Evolutionary conservation across 2,888 invertebrate genomes (phyloP).

Genomic region (Phaedon cochleariae): DNA sequence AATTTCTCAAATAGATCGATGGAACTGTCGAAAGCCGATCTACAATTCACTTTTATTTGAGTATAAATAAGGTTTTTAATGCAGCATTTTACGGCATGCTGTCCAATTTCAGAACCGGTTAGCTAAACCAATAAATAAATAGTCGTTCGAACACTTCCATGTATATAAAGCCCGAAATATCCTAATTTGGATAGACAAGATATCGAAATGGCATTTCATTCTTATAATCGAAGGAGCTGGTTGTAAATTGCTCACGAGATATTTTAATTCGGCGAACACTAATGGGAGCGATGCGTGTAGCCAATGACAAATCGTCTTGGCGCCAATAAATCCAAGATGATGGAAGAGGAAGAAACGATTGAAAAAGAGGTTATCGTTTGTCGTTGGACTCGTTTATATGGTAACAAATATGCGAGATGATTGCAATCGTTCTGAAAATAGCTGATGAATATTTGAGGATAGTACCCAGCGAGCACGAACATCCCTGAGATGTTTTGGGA

Average conservation of each 20-base stretch:
- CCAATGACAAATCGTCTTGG: slow-evolving; percentile 13
- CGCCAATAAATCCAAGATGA: not conserved
- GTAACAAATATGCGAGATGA: no score
- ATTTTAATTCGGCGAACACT: slow-evolving; percentile 22
- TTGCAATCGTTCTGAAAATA: no score
- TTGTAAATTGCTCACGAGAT: slow-evolving; percentile 25
- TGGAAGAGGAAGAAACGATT: not conserved
- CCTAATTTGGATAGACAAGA: slow-evolving; percentile 50
- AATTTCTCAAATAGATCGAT: slow-evolving; percentile 29
- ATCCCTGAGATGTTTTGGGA: no score
- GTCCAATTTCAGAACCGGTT: slow-evolving; percentile 48
- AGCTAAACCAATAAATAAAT: slow-evolving; percentile 49
- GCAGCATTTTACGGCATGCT: slow-evolving; percentile 45
- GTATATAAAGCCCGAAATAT: slow-evolving; percentile 43
- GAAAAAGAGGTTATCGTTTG: not conserved
- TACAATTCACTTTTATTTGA: slow-evolving; percentile 50
- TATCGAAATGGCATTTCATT: slow-evolving; percentile 46
- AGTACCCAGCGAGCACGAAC: no score
- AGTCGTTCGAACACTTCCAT: slow-evolving; percentile 39
- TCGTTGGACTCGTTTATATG: no score
- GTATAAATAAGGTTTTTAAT: slow-evolving; percentile 49
- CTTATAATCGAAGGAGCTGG: slow-evolving; percentile 16
- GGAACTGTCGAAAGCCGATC: slow-evolving; percentile 31
- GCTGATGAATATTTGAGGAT: no score
- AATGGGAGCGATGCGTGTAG: slow-evolving; percentile 21